Evolutionary conservation across 1,140 invertebrate species (phyloP), one percentile per base, ranked within the genome.

Genomic region (Neotoxoptera formosana): DNA sequence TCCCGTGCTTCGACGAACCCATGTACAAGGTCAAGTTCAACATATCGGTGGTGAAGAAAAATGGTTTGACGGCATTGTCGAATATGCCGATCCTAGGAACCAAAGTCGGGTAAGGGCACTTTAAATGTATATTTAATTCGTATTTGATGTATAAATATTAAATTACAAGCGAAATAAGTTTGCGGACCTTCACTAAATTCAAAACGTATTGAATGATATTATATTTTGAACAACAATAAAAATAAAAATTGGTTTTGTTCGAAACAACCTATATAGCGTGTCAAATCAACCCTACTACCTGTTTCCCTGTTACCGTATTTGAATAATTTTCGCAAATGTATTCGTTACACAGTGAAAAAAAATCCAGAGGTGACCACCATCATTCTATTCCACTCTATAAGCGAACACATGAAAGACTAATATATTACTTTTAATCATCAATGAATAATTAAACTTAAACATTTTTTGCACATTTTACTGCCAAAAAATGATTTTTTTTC

Each of bases 1-100:
- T 98, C 94, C 97, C 97, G 0, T 97, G 97, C 94, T 97, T 97
- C 94, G 97, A 98, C 94, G 97, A 98, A 94, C 97, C 97, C 0
- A 95, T 95, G 30, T 95, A 97, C 30, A 98, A 97, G 95, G 96
- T 97, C 1, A 95, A 95, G 4, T 98, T 97, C 94, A 92, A 94
- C 90, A 93, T 95, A 34, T 95, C 95, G 8, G 93, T 97, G 3
- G 93, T 91, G 21, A 90, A 93, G 41, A 7, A 90, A 48, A 83
- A 93, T 7, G 30, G 48, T 36, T 60, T 48, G 20, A 94, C 56
- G 23, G 94, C 94, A 2, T 25, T 94, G 3, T 94, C 93, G 41
- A 94, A 95, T 91, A 94, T 94, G 94, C 94, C 94, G 1, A 89
- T 89, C 23, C 0, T 20, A 9, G 23, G 7, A 34, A 36, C 4